Conservation (phyloP, 2,113 vertebrate genomes). For the Lophochroa leadbeateri region DNA sequence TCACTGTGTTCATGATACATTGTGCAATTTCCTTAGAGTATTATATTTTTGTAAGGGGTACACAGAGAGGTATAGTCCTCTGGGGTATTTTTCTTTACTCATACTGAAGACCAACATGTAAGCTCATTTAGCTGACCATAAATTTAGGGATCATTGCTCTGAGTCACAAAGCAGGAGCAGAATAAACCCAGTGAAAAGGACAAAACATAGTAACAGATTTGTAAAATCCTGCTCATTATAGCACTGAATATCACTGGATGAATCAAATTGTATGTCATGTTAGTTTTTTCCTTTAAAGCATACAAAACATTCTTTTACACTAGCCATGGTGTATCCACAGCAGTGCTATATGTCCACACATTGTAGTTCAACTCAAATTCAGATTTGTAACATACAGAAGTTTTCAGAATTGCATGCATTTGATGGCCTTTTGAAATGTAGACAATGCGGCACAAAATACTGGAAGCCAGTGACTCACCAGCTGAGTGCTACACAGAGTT, state of each 20-base stretch:
- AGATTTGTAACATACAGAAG: not conserved
- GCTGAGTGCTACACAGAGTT: not conserved
- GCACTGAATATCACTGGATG: not conserved
- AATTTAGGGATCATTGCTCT: not conserved
- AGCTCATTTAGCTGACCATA: not conserved
- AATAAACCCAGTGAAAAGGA: not conserved
- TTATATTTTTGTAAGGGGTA: not conserved
- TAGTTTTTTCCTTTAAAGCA: not conserved
- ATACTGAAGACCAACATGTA: fast-evolving
- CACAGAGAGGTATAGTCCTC: no score
- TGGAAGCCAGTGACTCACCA: not conserved
- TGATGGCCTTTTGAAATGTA: not conserved
- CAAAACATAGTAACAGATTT: not conserved
- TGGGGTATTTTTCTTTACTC: not conserved
- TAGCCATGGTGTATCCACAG: not conserved
- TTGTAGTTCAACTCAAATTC: not conserved
- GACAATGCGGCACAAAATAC: not conserved
- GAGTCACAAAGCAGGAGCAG: not conserved
- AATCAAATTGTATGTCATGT: not conserved
- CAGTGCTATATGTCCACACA: not conserved
- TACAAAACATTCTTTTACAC: not conserved
- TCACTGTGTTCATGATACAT: not conserved
- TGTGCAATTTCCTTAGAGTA: not conserved
- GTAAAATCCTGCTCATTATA: not conserved
- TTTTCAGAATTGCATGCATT: not conserved